Base-by-base conservation (phyloP, 2,113 vertebrate genomes). In the Pelvicachromis taeniatus region DNA sequence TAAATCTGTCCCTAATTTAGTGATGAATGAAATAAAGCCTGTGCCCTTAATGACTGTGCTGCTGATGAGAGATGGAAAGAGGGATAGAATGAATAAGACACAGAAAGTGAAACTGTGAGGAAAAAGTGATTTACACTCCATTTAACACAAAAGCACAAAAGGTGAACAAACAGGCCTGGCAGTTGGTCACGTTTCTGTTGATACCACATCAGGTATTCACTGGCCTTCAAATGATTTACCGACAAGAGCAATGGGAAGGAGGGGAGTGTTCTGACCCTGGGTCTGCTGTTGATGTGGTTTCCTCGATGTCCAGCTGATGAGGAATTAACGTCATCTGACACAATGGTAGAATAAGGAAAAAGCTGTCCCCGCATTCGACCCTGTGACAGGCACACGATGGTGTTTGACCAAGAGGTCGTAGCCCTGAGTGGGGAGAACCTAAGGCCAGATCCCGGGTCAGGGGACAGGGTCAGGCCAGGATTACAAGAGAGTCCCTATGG, bases 291-390 rank as follows among this genome's bases (percentile, higher is more conserved):
- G 70, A 83, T 88, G 89, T 85, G 84, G 78, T 70, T 73, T 61
- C 83, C 54, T 90, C 63, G 13, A 11, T 7, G 82, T 80, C 79
- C 78, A 77, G 90, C 85, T 85, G 88, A 93, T 90, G 93, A 93
- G 89, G 88, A 87, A 90, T 94, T 92, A 94, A 92, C 83, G 73
- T 93, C 89, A 91, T 77, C 82, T 68, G 83, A 68, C 79, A 93
- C 90, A 94, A 94, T 85, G 83, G 87, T 26, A 68, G 70, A 83
- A 83, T 78, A 79, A 84, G 88, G 56, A 52, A 73, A 87, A 35
- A 85, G 54, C 40, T 23, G 33, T 16, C 73, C 80, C 29, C 3
- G 65, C 86, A 79, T 91, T 91, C 80, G 84, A 94, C 87, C 86
- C 78, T 11, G 19, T 87, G 88, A 95, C 91, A 87, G 91, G 68